Conservation (phyloP, 2,888 invertebrate species). For the Anthophora plumipes region DNA sequence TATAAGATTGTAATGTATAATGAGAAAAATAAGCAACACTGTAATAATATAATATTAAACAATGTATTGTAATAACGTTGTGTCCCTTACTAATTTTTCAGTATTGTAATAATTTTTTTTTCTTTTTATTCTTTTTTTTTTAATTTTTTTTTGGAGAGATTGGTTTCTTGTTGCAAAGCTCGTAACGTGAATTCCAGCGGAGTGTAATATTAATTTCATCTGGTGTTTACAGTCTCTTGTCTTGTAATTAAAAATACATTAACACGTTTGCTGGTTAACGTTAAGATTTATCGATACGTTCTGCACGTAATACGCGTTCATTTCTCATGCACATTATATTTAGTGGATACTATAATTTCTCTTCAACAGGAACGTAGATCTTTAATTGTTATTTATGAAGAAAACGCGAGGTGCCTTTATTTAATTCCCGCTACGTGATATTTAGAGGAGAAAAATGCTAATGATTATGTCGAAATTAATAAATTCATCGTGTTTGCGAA, state of each 20-base stretch:
- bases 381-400: constrained; percentile 7
- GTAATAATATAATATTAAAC: no score
- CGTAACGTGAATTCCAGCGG: neutral
- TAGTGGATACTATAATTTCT: constrained; percentile 11
- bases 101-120: neutral
- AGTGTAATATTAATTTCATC: neutral
- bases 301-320: constrained; percentile 20
- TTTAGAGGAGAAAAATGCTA: neutral
- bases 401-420: neutral
- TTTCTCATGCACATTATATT: constrained; percentile 7
- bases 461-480: no score
- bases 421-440: neutral
- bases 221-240: neutral
- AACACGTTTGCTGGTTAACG: constrained; percentile 24
- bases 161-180: neutral
- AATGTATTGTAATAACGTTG: no score
- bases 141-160: no score
- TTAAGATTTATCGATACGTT: constrained; percentile 20
- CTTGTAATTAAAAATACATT: constrained; percentile 24
- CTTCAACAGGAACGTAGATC: neutral
- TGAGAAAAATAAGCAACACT: no score
- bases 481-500: neutral
- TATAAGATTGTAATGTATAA: no score
- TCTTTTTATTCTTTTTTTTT: neutral
- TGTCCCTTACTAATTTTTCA: no score